Percentiles rank a stretch among this genome's conserved stretches.
These are phyloP conservation scores for Brenthis hecate DNA, from an alignment of 2,888 invertebrate genomes.

Conservation along the genomic window DNA sequence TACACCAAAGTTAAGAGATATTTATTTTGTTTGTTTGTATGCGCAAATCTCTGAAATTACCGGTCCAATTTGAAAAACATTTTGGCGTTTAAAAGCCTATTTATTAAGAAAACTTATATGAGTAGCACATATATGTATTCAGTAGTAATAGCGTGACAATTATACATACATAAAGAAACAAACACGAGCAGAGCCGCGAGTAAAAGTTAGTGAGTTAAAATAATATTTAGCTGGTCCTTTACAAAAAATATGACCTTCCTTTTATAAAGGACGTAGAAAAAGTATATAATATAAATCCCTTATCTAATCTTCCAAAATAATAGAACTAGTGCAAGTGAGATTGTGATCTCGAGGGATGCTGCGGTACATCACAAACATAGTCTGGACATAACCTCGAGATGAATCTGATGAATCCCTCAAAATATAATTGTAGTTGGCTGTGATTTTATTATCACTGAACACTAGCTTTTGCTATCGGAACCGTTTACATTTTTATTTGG, in stretches of 20 bases:
- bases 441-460: background rate
- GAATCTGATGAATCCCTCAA: background rate
- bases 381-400: slow-evolving; percentile 1
- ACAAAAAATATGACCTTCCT: background rate
- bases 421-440: background rate
- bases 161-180: too few species aligned
- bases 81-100: too few species aligned
- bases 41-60: too few species aligned
- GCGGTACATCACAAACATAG: slow-evolving; percentile 14
- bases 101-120: too few species aligned
- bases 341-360: slow-evolving; percentile 19
- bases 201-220: background rate
- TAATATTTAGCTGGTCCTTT: background rate
- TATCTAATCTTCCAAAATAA: slow-evolving; percentile 20
- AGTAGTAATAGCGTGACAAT: too few species aligned
- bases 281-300: slow-evolving; percentile 9
- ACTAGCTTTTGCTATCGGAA: background rate
- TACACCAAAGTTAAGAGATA: too few species aligned
- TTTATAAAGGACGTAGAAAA: background rate
- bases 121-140: too few species aligned
- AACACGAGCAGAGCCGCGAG: too few species aligned
- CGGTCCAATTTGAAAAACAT: too few species aligned
- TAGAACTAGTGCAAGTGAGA: slow-evolving; percentile 18
- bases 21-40: too few species aligned
- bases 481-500: too few species aligned